Percentiles rank a stretch among this genome's conserved stretches.
These are phyloP conservation scores for Bufo bufo DNA, from an alignment of 2,113 vertebrate genomes.

Conservation along the genomic window DNA sequence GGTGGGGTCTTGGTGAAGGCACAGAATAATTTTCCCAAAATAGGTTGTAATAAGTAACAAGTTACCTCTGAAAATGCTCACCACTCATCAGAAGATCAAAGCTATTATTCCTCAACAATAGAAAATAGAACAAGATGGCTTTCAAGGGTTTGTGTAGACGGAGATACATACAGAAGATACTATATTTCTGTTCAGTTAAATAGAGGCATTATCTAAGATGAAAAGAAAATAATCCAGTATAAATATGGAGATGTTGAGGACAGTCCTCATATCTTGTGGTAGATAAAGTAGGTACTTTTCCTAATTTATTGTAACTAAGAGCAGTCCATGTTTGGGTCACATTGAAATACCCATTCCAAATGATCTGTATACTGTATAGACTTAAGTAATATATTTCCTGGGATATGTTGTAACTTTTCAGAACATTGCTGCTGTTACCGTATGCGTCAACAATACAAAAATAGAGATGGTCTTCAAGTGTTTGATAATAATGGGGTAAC, in stretches of 20 bases:
- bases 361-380: not conserved
- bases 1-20: not conserved
- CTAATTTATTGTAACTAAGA: not conserved
- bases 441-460: not conserved
- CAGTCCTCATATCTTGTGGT: not conserved
- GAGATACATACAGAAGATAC: not conserved
- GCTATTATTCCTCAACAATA: not conserved
- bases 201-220: not conserved
- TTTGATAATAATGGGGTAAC: not conserved
- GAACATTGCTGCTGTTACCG: not conserved
- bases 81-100: not conserved
- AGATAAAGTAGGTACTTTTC: not conserved
- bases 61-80: not conserved
- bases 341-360: not conserved
- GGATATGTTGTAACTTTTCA: not conserved
- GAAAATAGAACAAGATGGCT: slow-evolving; percentile 16
- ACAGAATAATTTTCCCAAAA: not conserved
- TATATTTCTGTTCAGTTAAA: not conserved
- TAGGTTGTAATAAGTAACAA: not conserved
- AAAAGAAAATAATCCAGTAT: not conserved
- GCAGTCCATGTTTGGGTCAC: not conserved
- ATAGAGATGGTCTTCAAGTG: not conserved
- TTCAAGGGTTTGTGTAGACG: not conserved
- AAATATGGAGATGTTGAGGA: not conserved
- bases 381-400: not conserved